Percentiles rank a stretch among this genome's conserved stretches.
Evolutionary conservation across 2,888 invertebrate species (phyloP).

Genomic region (Epiblema foenella): DNA sequence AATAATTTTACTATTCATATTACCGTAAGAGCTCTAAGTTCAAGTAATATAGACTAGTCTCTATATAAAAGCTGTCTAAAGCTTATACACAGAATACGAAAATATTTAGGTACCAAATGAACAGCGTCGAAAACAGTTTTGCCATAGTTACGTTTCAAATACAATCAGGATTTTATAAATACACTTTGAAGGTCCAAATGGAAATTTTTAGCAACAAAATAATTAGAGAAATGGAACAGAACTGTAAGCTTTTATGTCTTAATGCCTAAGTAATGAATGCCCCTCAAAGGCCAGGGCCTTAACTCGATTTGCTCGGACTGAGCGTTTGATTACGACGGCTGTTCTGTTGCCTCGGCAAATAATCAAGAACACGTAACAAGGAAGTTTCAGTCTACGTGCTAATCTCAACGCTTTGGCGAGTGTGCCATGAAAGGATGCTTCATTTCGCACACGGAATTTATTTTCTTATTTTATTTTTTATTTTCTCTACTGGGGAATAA

Average conservation of each 20-base stretch:
- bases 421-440: conserved; percentile 33
- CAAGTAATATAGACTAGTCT: background rate
- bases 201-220: conserved; percentile 54
- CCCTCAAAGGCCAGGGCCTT: conserved; percentile 74
- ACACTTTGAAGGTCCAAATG: background rate
- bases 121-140: background rate
- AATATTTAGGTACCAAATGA: too few species aligned
- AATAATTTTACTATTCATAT: conserved; percentile 10
- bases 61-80: background rate
- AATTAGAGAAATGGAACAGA: conserved; percentile 51
- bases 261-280: conserved; percentile 44
- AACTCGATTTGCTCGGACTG: conserved; percentile 74
- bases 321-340: conserved; percentile 70
- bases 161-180: background rate
- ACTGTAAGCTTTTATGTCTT: conserved; percentile 40
- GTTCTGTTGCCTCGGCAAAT: conserved; percentile 43
- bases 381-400: conserved; percentile 42
- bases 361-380: conserved; percentile 44
- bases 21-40: conserved; percentile 5
- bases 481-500: too few species aligned
- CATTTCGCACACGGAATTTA: conserved; percentile 21
- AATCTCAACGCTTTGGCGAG: conserved; percentile 37
- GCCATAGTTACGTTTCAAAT: background rate
- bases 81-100: background rate
- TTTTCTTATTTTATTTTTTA: background rate